Evolutionary conservation across 37 sponge, comb jelly and placozoan genomes (phyloP), one percentile per base, ranked within the genome.

Genomic region (Amphimedon queenslandica): DNA sequence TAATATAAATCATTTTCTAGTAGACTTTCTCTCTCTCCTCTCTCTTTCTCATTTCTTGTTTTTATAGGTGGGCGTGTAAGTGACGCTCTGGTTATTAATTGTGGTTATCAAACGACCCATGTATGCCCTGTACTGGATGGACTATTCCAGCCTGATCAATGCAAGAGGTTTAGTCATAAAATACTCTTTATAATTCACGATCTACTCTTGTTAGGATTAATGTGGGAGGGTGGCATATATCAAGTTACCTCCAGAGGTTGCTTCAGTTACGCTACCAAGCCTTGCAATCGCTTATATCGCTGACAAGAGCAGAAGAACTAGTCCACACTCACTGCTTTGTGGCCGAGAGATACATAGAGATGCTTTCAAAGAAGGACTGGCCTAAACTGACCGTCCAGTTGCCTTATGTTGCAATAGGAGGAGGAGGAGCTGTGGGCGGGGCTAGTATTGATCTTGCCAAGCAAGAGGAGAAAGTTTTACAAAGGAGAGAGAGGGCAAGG

Each of bases 41-140:
- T n/a, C n/a, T n/a, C n/a, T n/a, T n/a, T n/a, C 21, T 13, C 13
- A 71, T 28, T 56, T 24, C 53, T 18, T 47, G 13, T 47, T 18
- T 47, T 8, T 47, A 47, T 13, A 47, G 77, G 82, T 2, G 8
- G 35, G 33, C 34, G 55, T 1, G 58, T 73, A 40, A 18, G 29
- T 25, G 83, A 89, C 64, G 87, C 80, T 21, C 67, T 96, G n/a
- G 76, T 96, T 6, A 51, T 96, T 1, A 64, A 66, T 25, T 89
- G 74, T 34, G 94, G 97, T 28, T 78, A 86, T 76, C 88, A 93
- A n/a, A 61, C 97, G 8, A 87, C 91, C 2, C 94, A 93, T 55
- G 41, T 96, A 31, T 55, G 93, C 0, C 97, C 97, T 2, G 80
- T 96, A 13, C 58, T 96, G 41, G 80, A 80, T 61, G 94, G 94